These are phyloP conservation scores for Scyliorhinus canicula DNA, from an alignment of 2,797 vertebrate genomes.

Conservation along the genomic window DNA sequence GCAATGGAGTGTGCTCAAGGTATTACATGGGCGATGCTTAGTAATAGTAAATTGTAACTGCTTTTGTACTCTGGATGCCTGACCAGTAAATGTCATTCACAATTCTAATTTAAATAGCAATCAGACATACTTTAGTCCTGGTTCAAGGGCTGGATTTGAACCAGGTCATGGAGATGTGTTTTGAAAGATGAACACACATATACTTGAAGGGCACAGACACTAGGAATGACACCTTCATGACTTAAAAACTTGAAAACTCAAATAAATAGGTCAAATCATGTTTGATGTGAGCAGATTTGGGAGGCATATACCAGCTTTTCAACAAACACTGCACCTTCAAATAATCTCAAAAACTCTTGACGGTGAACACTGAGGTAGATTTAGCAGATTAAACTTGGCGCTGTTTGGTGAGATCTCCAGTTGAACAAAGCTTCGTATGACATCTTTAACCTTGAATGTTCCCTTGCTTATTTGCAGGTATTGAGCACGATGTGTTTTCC, in stretches of 20 bases:
- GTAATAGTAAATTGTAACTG: neutral
- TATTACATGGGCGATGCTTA: neutral
- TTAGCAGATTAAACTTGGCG: neutral
- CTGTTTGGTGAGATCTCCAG: neutral
- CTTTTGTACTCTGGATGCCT: neutral
- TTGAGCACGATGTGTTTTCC: neutral
- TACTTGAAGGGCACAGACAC: neutral
- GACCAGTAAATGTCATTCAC: neutral
- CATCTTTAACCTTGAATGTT: neutral
- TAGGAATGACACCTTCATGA: neutral
- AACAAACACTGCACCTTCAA: neutral
- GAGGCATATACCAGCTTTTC: neutral
- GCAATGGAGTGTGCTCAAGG: neutral
- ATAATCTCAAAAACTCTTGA: neutral
- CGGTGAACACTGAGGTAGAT: neutral
- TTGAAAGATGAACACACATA: neutral
- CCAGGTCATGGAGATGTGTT: neutral
- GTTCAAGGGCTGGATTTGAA: neutral
- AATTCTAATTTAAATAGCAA: neutral
- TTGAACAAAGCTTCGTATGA: neutral
- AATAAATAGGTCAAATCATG: neutral
- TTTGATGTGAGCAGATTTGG: neutral
- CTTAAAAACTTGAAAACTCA: neutral
- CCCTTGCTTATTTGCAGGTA: neutral
- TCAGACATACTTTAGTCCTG: neutral